Base-by-base conservation (phyloP, 2,113 vertebrate genomes). In the Hippocampus mohnikei region DNA sequence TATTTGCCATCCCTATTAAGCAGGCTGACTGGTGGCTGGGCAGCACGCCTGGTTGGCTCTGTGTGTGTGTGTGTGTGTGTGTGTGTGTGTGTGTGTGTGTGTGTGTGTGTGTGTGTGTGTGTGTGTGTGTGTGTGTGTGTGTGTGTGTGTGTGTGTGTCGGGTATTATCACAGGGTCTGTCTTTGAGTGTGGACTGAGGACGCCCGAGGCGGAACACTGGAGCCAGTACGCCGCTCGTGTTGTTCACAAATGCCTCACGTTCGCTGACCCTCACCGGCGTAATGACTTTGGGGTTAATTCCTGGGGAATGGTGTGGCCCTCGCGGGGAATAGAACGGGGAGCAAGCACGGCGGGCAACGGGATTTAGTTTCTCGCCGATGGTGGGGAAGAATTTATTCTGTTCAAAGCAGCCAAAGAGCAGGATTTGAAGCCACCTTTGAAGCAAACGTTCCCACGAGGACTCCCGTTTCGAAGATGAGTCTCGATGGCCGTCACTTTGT, bases 221-320 rank as follows among this genome's bases (percentile, higher is more conserved):
- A 79, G 82, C 81, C 69, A 74, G 71, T 73, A 71, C 68, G 66
- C 64, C 60, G 66, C 83, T 84, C 84, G 79, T 87, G 87, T 84
- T 89, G 41, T 88, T 82, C 84, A 87, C 89, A 84, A 87, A 87
- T 89, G 82, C 84, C 88, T 73, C 85, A 77, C 73, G 84, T 69
- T 60, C 81, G 80, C 73, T 90, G 87, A 91, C 85, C 89, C 88
- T 80, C 59, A 84, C 81, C 65, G 69, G 77, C 81, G 75, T 87
- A 90, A 90, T 87, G 90, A 88, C 79, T 81, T 65, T 2, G 21
- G 79, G 88, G 87, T 90, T 89, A 90, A 89, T 88, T 89, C 85
- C 81, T 81, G 2, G 56, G 82, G 87, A 85, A 85, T 77, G 71
- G 74, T 70, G 69, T 20, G 33, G 46, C 33, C 33, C 42, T 80